Conservation (phyloP, 2,888 invertebrate genomes). For the Onthophagus sagittarius region DNA sequence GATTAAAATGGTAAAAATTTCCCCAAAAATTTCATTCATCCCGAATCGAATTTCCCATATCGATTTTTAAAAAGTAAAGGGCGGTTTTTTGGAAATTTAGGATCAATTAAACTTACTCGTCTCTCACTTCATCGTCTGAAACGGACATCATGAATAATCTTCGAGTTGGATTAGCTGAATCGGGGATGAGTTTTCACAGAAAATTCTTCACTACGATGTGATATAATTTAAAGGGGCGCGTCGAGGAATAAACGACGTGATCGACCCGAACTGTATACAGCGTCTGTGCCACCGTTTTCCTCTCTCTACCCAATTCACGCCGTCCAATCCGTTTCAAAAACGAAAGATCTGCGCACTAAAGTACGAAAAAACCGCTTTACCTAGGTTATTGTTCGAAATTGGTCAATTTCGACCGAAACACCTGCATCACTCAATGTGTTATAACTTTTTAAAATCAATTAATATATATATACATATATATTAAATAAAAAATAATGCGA, state of each 20-base stretch:
- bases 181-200: neutral
- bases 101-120: neutral
- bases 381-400: neutral
- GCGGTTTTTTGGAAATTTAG: neutral
- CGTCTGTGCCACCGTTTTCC: neutral
- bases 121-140: conserved; percentile 1
- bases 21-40: neutral
- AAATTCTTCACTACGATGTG: neutral
- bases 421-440: neutral
- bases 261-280: neutral
- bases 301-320: neutral
- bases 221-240: conserved; percentile 1
- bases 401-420: neutral
- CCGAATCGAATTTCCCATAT: neutral
- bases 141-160: neutral
- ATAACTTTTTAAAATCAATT: too few species aligned
- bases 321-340: neutral
- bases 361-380: neutral
- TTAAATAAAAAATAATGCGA: too few species aligned
- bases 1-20: neutral
- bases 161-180: neutral
- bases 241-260: neutral
- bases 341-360: neutral
- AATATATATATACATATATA: too few species aligned
- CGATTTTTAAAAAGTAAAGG: neutral